Conservation (phyloP, 1,140 invertebrate species). For the Bombus fervidus region DNA sequence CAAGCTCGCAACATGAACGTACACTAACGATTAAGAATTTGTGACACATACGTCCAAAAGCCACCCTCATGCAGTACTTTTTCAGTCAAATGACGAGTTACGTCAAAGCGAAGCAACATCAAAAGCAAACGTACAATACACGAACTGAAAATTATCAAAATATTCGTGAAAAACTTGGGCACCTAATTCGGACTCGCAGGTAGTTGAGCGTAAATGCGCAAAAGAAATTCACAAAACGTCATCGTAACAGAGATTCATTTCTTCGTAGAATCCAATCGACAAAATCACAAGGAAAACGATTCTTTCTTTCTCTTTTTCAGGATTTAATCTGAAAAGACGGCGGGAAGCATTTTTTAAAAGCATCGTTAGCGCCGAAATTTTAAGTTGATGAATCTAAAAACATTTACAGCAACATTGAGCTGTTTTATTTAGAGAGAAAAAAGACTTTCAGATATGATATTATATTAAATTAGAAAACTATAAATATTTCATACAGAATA, state of each 20-base stretch:
- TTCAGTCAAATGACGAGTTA: not conserved
- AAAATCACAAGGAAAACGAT: not conserved
- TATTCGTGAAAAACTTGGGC: not conserved
- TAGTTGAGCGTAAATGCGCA: not conserved
- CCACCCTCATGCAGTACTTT: not conserved
- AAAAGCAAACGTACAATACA: not conserved
- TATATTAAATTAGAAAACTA: not conserved
- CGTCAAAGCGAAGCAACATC: constrained; percentile 14
- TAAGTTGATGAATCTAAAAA: not conserved
- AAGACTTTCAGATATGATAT: too few species aligned
- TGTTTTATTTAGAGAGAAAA: not conserved
- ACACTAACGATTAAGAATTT: not conserved
- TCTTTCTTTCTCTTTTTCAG: not conserved
- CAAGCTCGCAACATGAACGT: not conserved
- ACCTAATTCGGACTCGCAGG: not conserved
- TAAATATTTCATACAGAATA: too few species aligned
- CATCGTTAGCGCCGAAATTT: not conserved
- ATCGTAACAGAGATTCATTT: not conserved
- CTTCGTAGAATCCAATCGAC: not conserved
- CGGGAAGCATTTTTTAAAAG: not conserved
- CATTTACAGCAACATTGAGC: not conserved
- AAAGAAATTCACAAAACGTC: not conserved
- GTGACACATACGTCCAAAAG: not conserved
- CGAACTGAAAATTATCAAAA: not conserved
- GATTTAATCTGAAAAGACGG: not conserved